A percentile compares a stretch with the other conserved stretches of the same genome.
Conservation (phyloP, 2,113 vertebrate species). For the Triplophysa tibetana region DNA sequence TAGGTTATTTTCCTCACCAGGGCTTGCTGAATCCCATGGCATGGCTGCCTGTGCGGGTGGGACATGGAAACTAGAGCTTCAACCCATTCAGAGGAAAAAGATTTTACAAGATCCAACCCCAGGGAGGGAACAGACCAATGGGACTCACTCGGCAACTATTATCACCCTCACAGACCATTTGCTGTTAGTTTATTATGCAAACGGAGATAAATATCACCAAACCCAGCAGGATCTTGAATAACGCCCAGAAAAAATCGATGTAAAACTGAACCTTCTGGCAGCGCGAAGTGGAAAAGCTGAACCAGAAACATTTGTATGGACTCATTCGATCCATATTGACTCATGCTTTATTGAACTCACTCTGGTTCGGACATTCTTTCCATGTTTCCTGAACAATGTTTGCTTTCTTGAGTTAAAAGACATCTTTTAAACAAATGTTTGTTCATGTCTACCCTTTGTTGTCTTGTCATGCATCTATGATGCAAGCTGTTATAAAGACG, state of each 20-base stretch:
- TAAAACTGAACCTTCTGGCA: constrained; percentile 6
- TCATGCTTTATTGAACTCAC: constrained; percentile 23
- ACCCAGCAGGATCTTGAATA: background rate
- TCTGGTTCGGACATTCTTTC: constrained; percentile 24
- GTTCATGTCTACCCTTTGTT: background rate
- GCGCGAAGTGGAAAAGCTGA: constrained; percentile 13
- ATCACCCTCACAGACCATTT: background rate
- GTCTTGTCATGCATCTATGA: background rate
- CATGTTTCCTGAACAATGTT: constrained; percentile 26
- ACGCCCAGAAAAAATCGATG: background rate
- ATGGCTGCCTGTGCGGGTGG: background rate
- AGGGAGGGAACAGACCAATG: constrained; percentile 8
- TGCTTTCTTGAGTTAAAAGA: constrained; percentile 9
- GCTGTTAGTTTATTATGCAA: background rate
- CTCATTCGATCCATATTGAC: constrained; percentile 9
- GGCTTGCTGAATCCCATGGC: constrained; percentile 8
- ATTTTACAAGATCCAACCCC: background rate
- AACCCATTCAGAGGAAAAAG: background rate
- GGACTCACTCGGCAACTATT: background rate
- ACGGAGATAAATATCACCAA: constrained; percentile 18
- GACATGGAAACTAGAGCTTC: constrained; percentile 6
- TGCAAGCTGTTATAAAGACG: background rate
- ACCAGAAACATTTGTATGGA: constrained; percentile 12
- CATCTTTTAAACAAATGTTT: constrained; percentile 32
- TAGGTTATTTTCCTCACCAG: background rate